Percentiles rank a stretch among this genome's conserved stretches.
Evolutionary conservation across 2,888 invertebrate genomes (phyloP).

Genomic region (Drosophila tanythrix): DNA sequence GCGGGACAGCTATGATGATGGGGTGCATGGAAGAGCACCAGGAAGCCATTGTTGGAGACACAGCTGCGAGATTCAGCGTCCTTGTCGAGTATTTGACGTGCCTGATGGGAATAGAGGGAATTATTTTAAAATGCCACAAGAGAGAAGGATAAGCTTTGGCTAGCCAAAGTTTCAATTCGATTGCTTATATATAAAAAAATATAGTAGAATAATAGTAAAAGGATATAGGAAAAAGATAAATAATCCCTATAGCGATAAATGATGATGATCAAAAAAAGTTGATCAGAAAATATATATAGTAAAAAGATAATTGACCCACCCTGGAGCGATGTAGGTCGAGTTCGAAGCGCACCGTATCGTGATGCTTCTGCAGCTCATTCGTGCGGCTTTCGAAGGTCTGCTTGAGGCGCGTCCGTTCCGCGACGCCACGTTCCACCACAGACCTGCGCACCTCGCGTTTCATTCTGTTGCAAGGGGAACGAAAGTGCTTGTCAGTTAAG

Average conservation of each 20-base stretch:
- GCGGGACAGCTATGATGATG: constrained; percentile 69
- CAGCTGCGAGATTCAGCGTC: constrained; percentile 83
- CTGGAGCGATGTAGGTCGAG: constrained; percentile 89
- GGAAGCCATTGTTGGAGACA: constrained; percentile 83
- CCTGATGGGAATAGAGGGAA: constrained; percentile 59
- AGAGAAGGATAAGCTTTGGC: background rate
- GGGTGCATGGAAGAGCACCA: constrained; percentile 82
- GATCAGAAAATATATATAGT: background rate
- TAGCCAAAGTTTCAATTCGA: background rate
- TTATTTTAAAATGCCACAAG: background rate
- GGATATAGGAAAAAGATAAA: background rate
- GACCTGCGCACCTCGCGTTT: constrained; percentile 85
- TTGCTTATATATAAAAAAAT: background rate
- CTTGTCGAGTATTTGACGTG: constrained; percentile 84
- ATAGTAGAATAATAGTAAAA: background rate
- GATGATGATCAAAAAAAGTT: background rate
- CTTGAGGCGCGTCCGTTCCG: constrained; percentile 93
- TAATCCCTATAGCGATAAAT: background rate
- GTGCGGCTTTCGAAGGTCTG: constrained; percentile 91
- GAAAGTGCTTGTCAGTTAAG: background rate
- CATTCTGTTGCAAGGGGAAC: constrained; percentile 76
- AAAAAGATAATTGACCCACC: constrained; percentile 83
- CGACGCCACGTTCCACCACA: constrained; percentile 94
- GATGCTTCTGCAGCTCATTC: constrained; percentile 91
- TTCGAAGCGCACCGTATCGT: constrained; percentile 90